These are phyloP conservation scores for Anguilla japonica DNA, from an alignment of 2,113 vertebrate genomes.

Conservation along the genomic window DNA sequence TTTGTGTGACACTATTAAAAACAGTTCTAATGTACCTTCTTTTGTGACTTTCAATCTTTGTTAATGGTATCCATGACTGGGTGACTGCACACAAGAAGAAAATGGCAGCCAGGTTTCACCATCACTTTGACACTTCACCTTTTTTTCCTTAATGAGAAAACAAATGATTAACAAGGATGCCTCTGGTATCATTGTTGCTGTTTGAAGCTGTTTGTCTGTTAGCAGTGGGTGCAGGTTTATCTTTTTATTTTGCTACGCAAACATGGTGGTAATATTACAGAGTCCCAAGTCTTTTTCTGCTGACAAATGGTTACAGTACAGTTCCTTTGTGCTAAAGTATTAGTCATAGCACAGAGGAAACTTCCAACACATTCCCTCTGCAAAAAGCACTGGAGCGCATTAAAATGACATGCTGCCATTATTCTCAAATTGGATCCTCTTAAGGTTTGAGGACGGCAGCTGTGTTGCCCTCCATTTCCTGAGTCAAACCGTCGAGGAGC, in stretches of 20 bases:
- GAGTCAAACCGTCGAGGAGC: background rate
- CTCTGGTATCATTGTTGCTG: slow-evolving; percentile 19
- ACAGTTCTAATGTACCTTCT: slow-evolving; percentile 37
- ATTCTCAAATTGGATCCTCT: background rate
- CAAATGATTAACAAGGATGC: slow-evolving; percentile 26
- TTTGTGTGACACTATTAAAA: slow-evolving; percentile 42
- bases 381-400: background rate
- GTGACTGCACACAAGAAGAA: slow-evolving; percentile 31
- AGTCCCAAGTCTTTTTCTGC: background rate
- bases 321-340: background rate
- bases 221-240: background rate
- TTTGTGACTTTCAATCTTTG: slow-evolving; percentile 43
- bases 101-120: slow-evolving; percentile 29
- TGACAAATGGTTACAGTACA: background rate
- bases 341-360: background rate
- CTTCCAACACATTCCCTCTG: background rate
- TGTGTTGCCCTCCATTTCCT: background rate
- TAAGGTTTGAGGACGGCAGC: background rate
- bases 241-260: background rate
- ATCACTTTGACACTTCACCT: slow-evolving; percentile 45
- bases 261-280: background rate
- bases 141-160: slow-evolving; percentile 51
- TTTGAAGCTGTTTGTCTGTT: slow-evolving; percentile 11
- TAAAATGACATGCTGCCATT: background rate
- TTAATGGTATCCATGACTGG: slow-evolving; percentile 30